Evolutionary conservation across 2,113 vertebrate species (phyloP).

Genomic region (Diglossa brunneiventris): DNA sequence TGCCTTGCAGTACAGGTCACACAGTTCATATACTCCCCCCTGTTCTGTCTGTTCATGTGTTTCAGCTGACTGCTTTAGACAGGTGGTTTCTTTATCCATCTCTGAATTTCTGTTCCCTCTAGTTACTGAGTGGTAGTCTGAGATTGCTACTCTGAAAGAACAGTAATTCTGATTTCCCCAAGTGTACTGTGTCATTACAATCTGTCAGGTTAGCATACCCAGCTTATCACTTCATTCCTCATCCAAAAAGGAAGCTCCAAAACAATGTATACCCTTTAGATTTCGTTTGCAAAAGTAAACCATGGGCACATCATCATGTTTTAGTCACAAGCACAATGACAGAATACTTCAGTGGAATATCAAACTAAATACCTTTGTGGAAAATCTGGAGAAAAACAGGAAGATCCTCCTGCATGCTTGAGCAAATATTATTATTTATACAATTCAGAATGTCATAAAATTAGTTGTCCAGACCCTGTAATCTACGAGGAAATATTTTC

Average conservation of each 20-base stretch:
- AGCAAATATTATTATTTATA: neutral
- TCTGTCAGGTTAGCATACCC: neutral
- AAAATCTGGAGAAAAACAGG: neutral
- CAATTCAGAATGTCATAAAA: neutral
- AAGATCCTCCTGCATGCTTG: neutral
- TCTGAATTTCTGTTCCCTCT: neutral
- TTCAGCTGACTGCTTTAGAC: conserved; percentile 2
- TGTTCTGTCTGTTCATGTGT: neutral
- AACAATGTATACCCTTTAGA: neutral
- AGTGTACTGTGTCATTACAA: neutral
- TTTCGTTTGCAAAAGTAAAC: neutral
- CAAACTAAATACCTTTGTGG: neutral
- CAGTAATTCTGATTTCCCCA: neutral
- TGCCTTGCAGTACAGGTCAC: conserved; percentile 11
- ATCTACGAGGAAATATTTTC: neutral
- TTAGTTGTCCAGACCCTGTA: neutral
- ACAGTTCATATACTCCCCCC: neutral
- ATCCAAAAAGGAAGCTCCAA: neutral
- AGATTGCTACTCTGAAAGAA: neutral
- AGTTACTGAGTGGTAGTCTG: neutral
- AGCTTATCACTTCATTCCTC: neutral
- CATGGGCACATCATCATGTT: neutral
- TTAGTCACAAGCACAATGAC: neutral
- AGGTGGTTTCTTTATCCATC: conserved; percentile 6
- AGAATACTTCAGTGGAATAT: neutral